Evolutionary conservation across 1,140 invertebrate species (phyloP), one percentile per base, ranked within the genome.

Genomic region (Psix sp.): DNA sequence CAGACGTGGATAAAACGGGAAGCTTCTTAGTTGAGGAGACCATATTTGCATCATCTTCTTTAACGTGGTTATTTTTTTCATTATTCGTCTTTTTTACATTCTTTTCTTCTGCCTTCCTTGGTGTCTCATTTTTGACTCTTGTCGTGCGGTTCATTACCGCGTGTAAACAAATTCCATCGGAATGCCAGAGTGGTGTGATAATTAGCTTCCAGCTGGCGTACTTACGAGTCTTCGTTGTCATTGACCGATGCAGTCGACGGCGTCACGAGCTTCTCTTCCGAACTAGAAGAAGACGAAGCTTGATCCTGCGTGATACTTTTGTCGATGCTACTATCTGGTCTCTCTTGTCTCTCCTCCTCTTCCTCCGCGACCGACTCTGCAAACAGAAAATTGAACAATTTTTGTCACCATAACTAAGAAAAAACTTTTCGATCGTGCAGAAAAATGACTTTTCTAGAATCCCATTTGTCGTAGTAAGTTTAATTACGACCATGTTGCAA

Each of bases 211-310:
- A 35, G 51, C 3, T 36, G 36, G 24, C 7, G 52, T 52, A 45
- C 65, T 59, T 68, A 68, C 29, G 39, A 59, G 7, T 59, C 43
- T 33, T 49, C 45, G 46, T 51, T 59, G 6, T 68, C 54, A 68
- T 51, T 59, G 45, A 52, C 46, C 16, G 54, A 33, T 14, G 11
- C 21, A 33, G 17, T 38, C 20, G 48, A 43, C 48, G 60, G 16
- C 15, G 51, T 43, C 42, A 7, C 36, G 45, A 51, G 35, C 16
- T 13, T 67, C 51, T 67, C 63, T 42, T 67, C 21, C 43, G 33
- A 59, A 57, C 17, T 59, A 5, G 65, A 68, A 59, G 65, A 68
- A 68, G 65, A 68, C 35, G 54, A 52, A 68, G 45, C 39, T 59
- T 68, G 45, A 46, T 52, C 21, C 54, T 68, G 52, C 65, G 65